Base-by-base conservation (phyloP, 2,888 invertebrate species). In the Luperina nickerlii region DNA sequence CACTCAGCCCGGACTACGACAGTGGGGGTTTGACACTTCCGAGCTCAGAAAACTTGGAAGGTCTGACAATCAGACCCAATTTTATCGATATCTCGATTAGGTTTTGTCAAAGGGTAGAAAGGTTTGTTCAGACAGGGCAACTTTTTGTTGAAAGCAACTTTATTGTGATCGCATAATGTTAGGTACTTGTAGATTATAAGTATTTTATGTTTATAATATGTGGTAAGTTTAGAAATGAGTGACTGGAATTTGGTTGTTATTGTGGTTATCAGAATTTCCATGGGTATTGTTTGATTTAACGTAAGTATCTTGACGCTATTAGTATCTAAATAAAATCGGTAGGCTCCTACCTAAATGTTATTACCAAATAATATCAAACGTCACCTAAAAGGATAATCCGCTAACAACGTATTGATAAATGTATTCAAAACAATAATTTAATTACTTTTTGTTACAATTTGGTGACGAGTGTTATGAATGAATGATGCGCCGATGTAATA, bases 21-120 rank as follows among this genome's bases (percentile, higher is more conserved):
- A 80, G 79, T 70, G 75, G 70, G 76, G 80, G 82, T 80, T 74
- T 74, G 68, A 62, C 60, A 57, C 32, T 72, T 73, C 79, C 66
- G 74, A 80, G 60, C 24, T 57, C 77, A 42, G 65, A 76, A 78
- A 80, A 51, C 78, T 86, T 73, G 76, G 78, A 54, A 79, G 48
- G 9, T 75, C 79, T 67, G 65, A 68, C 45, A 38, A 72, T 77
- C 71, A 45, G 82, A 78, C 71, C 80, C 68, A 18, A 72, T 63
- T 75, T 65, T 68, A 70, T 68, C 73, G 60, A 82, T 74, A 78
- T 67, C 70, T 82, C 77, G 65, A 68, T 72, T 82, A 74, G 38
- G 27, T 73, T 72, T 69, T 71, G 75, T 77, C 32, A 72, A 32
- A 24, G 15, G n/a, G 11, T 65, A 45, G 45, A 70, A 75, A 13